Evolutionary conservation across 1,140 invertebrate genomes (phyloP).

Genomic region (Scaptodrosophila lebanonensis): DNA sequence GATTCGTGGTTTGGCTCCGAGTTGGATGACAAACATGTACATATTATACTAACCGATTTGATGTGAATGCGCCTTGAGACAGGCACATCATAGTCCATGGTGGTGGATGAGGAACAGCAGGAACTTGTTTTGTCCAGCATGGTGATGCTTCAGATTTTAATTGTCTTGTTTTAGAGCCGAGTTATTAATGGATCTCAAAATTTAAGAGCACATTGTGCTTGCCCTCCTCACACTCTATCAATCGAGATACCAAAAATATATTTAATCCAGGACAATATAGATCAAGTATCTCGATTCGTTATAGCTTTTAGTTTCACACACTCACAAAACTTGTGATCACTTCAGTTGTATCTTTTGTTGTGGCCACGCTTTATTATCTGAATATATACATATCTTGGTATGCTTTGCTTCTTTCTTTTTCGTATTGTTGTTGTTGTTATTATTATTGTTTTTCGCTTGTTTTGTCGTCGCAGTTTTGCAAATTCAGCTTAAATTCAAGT

Average conservation of each 20-base stretch:
- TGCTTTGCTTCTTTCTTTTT: background rate
- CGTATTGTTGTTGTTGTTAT: background rate
- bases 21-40: background rate
- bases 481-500: conserved; percentile 76
- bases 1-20: background rate
- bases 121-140: conserved; percentile 63
- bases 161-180: background rate
- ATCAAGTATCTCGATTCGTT: conserved; percentile 62
- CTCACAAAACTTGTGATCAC: conserved; percentile 6
- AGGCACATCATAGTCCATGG: conserved; percentile 71
- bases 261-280: conserved; percentile 77
- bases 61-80: conserved; percentile 62
- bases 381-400: conserved; percentile 34
- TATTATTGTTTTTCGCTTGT: conserved; percentile 10
- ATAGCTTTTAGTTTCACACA: conserved; percentile 13
- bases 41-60: conserved; percentile 69
- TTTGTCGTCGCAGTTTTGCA: conserved; percentile 42
- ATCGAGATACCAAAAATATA: conserved; percentile 67
- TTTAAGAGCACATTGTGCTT: conserved; percentile 33
- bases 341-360: conserved; percentile 37
- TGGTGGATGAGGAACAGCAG: conserved; percentile 62
- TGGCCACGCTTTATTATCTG: conserved; percentile 37
- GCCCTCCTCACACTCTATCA: conserved; percentile 2
- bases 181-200: background rate
- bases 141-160: background rate